phyloP scores from a whole-genome alignment of 2,797 vertebrate species.

The Stomatorhinus walkeri region DNA sequence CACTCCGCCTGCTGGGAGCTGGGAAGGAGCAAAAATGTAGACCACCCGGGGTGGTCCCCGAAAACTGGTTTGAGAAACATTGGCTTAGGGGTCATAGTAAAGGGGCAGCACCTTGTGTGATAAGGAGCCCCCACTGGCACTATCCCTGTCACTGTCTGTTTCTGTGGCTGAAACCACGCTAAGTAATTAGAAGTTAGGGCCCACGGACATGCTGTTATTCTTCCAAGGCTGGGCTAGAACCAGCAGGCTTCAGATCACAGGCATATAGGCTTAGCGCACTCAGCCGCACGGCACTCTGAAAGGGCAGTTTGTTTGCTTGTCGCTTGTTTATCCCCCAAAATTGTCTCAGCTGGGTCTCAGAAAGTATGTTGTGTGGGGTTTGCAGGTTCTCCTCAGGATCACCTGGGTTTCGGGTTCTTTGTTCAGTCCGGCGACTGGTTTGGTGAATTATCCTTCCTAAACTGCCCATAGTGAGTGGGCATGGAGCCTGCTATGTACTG shows the following conservation, averaged over 20 bases:
- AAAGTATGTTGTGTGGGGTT: not conserved
- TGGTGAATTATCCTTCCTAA: not conserved
- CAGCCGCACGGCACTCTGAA: not conserved
- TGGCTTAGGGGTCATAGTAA: not conserved
- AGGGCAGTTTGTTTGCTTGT: not conserved
- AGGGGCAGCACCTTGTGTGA: not conserved
- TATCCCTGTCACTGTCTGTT: not conserved
- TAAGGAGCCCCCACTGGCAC: not conserved
- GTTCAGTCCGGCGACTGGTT: not conserved
- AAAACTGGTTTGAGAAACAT: not conserved
- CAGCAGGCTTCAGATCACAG: not conserved
- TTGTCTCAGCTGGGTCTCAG: not conserved
- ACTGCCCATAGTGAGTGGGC: not conserved
- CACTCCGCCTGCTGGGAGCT: not conserved
- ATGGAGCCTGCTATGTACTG: not conserved
- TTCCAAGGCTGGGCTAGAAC: not conserved
- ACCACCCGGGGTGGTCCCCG: not conserved
- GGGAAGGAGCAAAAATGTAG: not conserved
- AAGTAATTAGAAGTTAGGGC: not conserved
- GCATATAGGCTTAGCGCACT: not conserved
- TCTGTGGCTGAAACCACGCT: not conserved
- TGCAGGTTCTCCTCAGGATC: not conserved
- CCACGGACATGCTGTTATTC: not conserved
- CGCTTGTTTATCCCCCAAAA: not conserved
- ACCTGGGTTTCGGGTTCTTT: not conserved